These are phyloP conservation scores for Drosophila kurseongensis DNA, from an alignment of 1,140 invertebrate genomes.

Conservation along the genomic window DNA sequence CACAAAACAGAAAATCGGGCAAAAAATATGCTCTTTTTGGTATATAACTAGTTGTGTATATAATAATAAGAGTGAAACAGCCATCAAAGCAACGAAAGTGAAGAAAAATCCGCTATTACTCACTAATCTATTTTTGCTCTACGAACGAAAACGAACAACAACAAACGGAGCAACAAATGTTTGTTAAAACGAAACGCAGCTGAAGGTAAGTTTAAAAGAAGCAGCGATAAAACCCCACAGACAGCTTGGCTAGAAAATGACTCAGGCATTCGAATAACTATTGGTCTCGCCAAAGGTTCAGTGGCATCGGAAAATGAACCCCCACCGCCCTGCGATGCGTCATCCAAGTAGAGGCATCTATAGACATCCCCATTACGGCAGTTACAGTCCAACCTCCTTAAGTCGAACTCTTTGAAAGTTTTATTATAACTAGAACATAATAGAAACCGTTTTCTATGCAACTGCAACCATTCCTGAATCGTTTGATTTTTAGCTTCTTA, in stretches of 20 bases:
- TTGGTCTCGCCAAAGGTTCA: conserved; percentile 59
- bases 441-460: too few species aligned
- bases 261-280: conserved; percentile 41
- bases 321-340: conserved; percentile 48
- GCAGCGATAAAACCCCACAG: conserved; percentile 11
- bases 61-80: conserved; percentile 7
- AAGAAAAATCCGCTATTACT: conserved; percentile 22
- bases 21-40: conserved; percentile 5
- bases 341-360: conserved; percentile 44
- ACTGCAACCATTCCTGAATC: too few species aligned
- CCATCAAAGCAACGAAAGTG: conserved; percentile 5
- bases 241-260: conserved; percentile 47
- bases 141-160: conserved; percentile 46
- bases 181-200: conserved; percentile 58
- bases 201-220: conserved; percentile 48
- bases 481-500: too few species aligned
- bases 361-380: not conserved
- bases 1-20: conserved; percentile 27
- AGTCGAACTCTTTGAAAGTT: not conserved
- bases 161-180: conserved; percentile 72
- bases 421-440: too few species aligned
- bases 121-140: conserved; percentile 34
- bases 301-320: conserved; percentile 42
- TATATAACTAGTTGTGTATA: conserved; percentile 29
- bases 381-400: conserved; percentile 14